Evolutionary conservation across 2,113 vertebrate species (phyloP).

Genomic region (Pardalotus punctatus): DNA sequence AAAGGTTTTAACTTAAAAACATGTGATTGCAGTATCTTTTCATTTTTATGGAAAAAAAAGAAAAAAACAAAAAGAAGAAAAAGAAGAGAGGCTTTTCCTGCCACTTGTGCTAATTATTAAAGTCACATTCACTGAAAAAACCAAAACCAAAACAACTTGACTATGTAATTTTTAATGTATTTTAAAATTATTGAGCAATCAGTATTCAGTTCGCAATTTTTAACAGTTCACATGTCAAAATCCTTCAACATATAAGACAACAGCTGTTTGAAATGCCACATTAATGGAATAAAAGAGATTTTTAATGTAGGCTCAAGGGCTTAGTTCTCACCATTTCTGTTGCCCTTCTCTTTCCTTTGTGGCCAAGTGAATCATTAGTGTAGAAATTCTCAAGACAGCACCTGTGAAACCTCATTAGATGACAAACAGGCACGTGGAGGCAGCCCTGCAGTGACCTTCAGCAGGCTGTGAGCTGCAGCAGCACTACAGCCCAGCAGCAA

Average conservation of each 20-base stretch:
- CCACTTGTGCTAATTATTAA: background rate
- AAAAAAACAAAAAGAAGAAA: no score
- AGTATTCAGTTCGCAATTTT: background rate
- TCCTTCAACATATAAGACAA: fast-evolving
- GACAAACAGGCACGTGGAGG: background rate
- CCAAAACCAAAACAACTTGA: fast-evolving
- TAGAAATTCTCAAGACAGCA: background rate
- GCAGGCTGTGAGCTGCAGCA: background rate
- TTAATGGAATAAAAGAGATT: background rate
- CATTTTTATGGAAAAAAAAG: background rate
- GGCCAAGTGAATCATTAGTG: background rate
- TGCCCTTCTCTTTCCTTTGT: background rate
- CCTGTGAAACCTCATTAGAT: background rate
- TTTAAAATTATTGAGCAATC: background rate
- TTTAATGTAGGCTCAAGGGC: background rate
- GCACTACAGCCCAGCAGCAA: background rate
- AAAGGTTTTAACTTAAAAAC: background rate
- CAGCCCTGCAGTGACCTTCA: background rate
- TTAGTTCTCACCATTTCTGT: background rate
- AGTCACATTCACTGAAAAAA: background rate
- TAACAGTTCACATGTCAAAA: background rate
- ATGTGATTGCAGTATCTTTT: background rate
- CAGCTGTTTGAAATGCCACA: background rate
- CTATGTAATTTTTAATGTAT: background rate
- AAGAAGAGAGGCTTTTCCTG: background rate